Conservation (phyloP, 2,113 vertebrate species). For the Hemibagrus wyckioides region DNA sequence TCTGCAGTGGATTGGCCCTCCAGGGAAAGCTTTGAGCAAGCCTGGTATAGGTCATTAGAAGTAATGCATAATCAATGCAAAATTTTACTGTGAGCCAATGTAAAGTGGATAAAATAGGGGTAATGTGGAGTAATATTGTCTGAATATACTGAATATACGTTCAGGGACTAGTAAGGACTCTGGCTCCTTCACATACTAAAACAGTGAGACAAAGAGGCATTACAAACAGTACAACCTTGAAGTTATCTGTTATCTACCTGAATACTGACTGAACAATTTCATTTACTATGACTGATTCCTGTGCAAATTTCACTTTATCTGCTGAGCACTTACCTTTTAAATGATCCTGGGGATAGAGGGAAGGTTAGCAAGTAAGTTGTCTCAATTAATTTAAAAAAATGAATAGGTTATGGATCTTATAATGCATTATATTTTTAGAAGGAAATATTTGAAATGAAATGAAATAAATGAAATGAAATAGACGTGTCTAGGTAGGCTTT, state of each 20-base stretch:
- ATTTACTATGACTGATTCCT: not conserved
- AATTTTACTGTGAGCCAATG: not conserved
- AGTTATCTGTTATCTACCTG: not conserved
- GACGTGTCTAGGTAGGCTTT: not conserved
- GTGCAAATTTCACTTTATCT: not conserved
- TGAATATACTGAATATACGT: too few relatives aligned
- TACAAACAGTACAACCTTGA: too few relatives aligned
- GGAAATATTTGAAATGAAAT: not conserved
- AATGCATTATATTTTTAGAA: not conserved
- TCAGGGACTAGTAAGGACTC: not conserved
- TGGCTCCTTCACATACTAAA: not conserved
- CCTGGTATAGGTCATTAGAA: too few relatives aligned
- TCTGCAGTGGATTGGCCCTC: too few relatives aligned
- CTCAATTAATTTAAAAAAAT: not conserved
- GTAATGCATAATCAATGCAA: not conserved
- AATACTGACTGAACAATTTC: not conserved
- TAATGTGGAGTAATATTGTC: not conserved
- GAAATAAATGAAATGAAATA: not conserved
- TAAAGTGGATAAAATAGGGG: not conserved
- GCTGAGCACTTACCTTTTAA: not conserved
- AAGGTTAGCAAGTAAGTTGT: not conserved
- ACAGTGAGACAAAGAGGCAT: not conserved
- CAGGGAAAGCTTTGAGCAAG: too few relatives aligned
- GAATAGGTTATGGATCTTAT: not conserved
- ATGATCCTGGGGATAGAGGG: not conserved